Evolutionary conservation across 2,888 invertebrate genomes (phyloP).

Genomic region (Hipparchia semele): DNA sequence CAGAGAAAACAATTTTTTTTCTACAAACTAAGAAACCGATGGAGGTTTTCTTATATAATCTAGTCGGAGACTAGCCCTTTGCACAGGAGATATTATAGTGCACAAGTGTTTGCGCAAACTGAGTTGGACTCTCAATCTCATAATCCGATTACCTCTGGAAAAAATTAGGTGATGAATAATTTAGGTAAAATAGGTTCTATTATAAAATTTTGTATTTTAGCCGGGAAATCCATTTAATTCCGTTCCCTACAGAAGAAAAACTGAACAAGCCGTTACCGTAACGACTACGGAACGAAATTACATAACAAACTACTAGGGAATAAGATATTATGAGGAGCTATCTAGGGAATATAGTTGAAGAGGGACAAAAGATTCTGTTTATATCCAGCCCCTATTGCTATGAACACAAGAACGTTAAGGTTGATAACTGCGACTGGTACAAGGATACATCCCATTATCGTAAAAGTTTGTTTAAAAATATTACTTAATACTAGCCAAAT

Average conservation of each 20-base stretch:
- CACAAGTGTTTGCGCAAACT: too few species aligned
- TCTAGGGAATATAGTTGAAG: neutral
- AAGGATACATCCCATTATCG: neutral
- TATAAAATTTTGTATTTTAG: too few species aligned
- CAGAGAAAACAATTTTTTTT: too few species aligned
- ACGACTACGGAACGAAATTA: conserved; percentile 35
- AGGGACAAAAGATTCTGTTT: neutral
- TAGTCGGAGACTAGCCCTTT: too few species aligned
- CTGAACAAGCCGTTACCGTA: conserved; percentile 25
- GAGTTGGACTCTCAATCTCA: too few species aligned
- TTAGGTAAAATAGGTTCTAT: too few species aligned
- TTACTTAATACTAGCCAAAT: neutral
- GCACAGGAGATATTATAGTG: too few species aligned
- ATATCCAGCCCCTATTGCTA: neutral
- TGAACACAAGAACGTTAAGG: neutral
- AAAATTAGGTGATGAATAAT: too few species aligned
- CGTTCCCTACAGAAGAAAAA: neutral
- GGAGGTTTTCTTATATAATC: too few species aligned
- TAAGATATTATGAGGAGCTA: conserved; percentile 21
- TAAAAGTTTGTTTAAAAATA: neutral
- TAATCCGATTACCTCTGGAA: too few species aligned
- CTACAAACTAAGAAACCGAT: too few species aligned
- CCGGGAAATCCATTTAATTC: neutral
- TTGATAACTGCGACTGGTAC: neutral
- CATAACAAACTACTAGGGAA: conserved; percentile 38